phyloP scores from a whole-genome alignment of 2,888 invertebrate genomes.

The Dynastes grantii region DNA sequence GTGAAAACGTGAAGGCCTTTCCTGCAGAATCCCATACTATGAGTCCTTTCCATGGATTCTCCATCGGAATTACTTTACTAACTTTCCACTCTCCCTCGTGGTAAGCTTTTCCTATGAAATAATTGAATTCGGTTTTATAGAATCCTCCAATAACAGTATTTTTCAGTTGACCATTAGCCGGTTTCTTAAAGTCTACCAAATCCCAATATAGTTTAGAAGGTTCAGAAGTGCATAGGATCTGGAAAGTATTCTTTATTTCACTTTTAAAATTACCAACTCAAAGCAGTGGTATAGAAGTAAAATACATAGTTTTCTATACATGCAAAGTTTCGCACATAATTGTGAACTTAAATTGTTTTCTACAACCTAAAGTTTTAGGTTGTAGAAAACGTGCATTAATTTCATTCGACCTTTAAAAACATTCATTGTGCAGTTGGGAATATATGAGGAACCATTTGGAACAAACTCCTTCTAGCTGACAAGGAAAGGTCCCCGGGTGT shows the following conservation, averaged over 20 bases:
- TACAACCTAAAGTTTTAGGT: too few species aligned
- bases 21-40: conserved; percentile 11
- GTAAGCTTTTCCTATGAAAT: background rate
- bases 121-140: background rate
- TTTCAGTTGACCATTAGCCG: conserved; percentile 1
- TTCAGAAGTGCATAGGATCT: conserved; percentile 21
- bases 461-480: too few species aligned
- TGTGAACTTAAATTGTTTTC: too few species aligned
- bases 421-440: too few species aligned
- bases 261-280: too few species aligned
- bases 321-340: too few species aligned
- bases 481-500: too few species aligned
- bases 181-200: background rate
- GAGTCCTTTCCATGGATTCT: conserved; percentile 6
- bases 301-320: too few species aligned
- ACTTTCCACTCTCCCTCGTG: conserved; percentile 23
- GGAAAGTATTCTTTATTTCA: background rate
- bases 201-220: conserved; percentile 21
- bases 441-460: too few species aligned
- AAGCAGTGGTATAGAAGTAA: too few species aligned
- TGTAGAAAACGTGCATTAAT: too few species aligned
- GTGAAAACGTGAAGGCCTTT: background rate
- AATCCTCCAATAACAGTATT: conserved; percentile 10
- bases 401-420: too few species aligned
- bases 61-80: conserved; percentile 3